Evolutionary conservation across 2,888 invertebrate genomes (phyloP).

Genomic region (Pomacea canaliculata): DNA sequence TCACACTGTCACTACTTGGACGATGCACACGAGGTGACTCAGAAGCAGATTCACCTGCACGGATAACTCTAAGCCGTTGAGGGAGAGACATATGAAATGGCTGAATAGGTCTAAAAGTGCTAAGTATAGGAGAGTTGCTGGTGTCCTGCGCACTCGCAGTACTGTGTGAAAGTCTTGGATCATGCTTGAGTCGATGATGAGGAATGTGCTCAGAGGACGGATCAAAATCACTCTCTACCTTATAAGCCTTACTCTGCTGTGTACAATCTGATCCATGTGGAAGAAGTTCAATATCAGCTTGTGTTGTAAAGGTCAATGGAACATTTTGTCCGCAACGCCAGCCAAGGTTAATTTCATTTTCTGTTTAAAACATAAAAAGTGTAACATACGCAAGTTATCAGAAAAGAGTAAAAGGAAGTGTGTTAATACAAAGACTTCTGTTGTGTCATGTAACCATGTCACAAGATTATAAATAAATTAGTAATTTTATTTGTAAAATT

Average conservation of each 20-base stretch:
- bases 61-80: slow-evolving; percentile 11
- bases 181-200: slow-evolving; percentile 36
- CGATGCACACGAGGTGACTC: slow-evolving; percentile 6
- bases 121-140: slow-evolving; percentile 22
- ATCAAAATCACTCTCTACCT: slow-evolving; percentile 53
- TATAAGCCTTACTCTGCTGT: slow-evolving; percentile 5
- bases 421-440: too few species aligned
- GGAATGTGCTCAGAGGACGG: slow-evolving; percentile 49
- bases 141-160: slow-evolving; percentile 52
- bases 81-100: slow-evolving; percentile 16
- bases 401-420: slow-evolving; percentile 8
- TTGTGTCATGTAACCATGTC: too few species aligned
- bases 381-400: background rate
- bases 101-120: slow-evolving; percentile 5
- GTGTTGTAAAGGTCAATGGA: slow-evolving; percentile 57
- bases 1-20: slow-evolving; percentile 17
- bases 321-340: slow-evolving; percentile 37
- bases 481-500: too few species aligned
- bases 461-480: too few species aligned
- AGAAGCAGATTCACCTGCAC: slow-evolving; percentile 4
- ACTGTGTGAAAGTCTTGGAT: slow-evolving; percentile 53
- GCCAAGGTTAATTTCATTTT: background rate
- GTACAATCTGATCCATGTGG: slow-evolving; percentile 18
- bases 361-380: slow-evolving; percentile 6
- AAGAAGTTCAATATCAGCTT: slow-evolving; percentile 45